phyloP scores from a whole-genome alignment of 2,113 vertebrate species.

The Oreochromis niloticus region DNA sequence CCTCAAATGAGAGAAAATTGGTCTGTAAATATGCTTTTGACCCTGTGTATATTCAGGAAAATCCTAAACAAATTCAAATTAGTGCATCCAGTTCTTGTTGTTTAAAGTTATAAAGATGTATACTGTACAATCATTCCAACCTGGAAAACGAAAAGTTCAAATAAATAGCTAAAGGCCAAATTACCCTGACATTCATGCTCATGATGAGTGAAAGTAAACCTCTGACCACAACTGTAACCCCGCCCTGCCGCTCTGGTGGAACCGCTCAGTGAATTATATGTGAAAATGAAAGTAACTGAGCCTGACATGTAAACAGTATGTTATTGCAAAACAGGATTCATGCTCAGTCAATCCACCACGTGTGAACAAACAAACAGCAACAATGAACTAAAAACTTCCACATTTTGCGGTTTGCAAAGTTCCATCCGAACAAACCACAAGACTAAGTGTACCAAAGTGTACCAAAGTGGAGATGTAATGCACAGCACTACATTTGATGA shows the following conservation, averaged over 20 bases:
- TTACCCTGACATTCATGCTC: not conserved
- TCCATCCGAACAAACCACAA: not conserved
- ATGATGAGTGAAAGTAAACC: not conserved
- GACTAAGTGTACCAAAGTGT: not conserved
- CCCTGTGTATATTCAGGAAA: not conserved
- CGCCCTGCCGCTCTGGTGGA: not conserved
- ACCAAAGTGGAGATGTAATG: not conserved
- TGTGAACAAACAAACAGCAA: not conserved
- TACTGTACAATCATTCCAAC: not conserved
- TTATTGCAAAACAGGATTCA: not conserved
- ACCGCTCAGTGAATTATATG: not conserved
- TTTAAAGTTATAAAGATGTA: not conserved
- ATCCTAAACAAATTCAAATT: not conserved
- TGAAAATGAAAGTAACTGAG: not conserved
- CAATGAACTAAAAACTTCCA: not conserved
- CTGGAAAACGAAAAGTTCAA: not conserved
- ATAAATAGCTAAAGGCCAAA: not conserved
- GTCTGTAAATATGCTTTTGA: not conserved
- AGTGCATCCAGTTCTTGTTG: not conserved
- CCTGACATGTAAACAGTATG: not conserved
- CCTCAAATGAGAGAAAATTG: not conserved
- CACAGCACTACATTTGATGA: not conserved
- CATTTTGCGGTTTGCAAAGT: not conserved
- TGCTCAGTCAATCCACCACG: not conserved
- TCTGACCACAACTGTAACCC: not conserved